phyloP scores from a whole-genome alignment of 2,797 vertebrate species.

The Morelia viridis region DNA sequence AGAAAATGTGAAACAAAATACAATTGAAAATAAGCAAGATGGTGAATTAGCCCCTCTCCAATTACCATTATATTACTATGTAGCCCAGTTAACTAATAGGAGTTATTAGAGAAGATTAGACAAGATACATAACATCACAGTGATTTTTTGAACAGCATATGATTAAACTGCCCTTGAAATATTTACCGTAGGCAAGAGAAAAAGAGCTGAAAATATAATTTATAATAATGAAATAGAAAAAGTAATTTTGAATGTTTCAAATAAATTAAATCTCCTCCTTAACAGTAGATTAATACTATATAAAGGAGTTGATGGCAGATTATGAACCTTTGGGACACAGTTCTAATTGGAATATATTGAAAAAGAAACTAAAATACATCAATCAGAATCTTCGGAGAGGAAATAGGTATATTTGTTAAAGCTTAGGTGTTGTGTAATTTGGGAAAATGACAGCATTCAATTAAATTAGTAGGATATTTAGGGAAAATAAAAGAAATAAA shows the following conservation, averaged over 20 bases:
- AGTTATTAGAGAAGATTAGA: not conserved
- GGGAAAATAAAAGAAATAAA: not conserved
- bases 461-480: not conserved
- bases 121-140: not conserved
- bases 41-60: not conserved
- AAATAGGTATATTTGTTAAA: not conserved
- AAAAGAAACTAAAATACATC: not conserved
- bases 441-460: not conserved
- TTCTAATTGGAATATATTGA: not conserved
- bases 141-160: not conserved
- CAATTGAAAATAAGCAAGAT: not conserved
- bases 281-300: not conserved
- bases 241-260: not conserved
- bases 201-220: not conserved
- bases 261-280: not conserved
- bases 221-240: not conserved
- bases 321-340: not conserved
- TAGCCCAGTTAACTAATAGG: not conserved
- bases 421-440: not conserved
- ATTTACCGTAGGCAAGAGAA: conserved; percentile 1
- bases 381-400: not conserved
- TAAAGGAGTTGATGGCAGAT: not conserved
- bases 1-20: no score
- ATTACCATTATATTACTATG: not conserved
- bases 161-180: not conserved